A percentile compares a stretch with the other conserved stretches of the same genome.
Conservation (phyloP, 2,888 invertebrate species). For the Thyatira batis region DNA sequence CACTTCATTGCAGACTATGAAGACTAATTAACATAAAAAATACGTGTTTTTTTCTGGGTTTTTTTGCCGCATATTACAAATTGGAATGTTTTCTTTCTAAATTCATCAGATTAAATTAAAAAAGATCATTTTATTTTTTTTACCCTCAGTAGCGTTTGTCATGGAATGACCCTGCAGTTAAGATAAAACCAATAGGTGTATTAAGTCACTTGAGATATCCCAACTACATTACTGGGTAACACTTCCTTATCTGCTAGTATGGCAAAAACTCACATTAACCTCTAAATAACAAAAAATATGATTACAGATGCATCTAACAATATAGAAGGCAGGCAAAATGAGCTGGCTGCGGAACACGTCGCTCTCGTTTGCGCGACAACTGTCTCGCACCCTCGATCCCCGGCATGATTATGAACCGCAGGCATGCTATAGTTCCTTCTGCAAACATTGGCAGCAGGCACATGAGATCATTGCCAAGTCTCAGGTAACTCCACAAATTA, state of each 20-base stretch:
- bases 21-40: too few relatives aligned
- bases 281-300: not conserved
- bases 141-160: too few relatives aligned
- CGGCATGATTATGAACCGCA: slow-evolving; percentile 91
- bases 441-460: slow-evolving; percentile 97
- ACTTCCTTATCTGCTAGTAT: not conserved
- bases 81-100: too few relatives aligned
- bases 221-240: not conserved
- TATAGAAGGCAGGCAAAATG: slow-evolving; percentile 69
- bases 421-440: slow-evolving; percentile 96
- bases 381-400: slow-evolving; percentile 84
- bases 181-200: too few relatives aligned
- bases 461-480: slow-evolving; percentile 90
- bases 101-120: too few relatives aligned
- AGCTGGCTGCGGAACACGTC: slow-evolving; percentile 87
- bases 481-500: slow-evolving; percentile 84
- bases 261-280: not conserved
- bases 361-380: slow-evolving; percentile 82
- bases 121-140: too few relatives aligned
- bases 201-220: not conserved
- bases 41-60: too few relatives aligned
- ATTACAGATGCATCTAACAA: slow-evolving; percentile 45
- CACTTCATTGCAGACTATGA: too few relatives aligned
- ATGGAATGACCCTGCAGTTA: too few relatives aligned
- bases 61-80: too few relatives aligned